A percentile compares a stretch with the other conserved stretches of the same genome.
Conservation (phyloP, 92 coral and sea anemone genomes). For the Parazoanthus atlanticus region DNA sequence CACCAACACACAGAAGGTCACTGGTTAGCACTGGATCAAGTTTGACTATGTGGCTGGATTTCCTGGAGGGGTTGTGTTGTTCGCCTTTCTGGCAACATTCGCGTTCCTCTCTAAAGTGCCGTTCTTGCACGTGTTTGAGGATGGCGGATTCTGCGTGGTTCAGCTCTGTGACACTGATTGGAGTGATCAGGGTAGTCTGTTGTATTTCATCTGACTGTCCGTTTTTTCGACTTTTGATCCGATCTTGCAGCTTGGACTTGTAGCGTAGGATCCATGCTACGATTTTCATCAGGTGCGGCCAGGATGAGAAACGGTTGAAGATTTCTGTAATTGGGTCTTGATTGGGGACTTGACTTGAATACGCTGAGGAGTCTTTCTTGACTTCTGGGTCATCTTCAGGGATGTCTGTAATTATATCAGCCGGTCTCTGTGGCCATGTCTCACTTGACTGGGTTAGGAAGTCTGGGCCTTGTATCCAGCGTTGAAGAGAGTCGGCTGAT, state of each 20-base stretch:
- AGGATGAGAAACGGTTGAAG: conserved; percentile 36
- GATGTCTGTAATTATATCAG: neutral
- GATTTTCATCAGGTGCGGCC: conserved; percentile 40
- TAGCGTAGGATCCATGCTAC: conserved; percentile 52
- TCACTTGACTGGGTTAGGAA: conserved; percentile 25
- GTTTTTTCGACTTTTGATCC: neutral
- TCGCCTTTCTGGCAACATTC: conserved; percentile 13
- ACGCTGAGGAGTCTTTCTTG: conserved; percentile 6
- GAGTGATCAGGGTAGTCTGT: neutral
- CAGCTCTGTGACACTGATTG: conserved; percentile 26
- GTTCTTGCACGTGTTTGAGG: conserved; percentile 19
- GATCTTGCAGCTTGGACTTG: conserved; percentile 16
- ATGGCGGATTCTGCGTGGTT: neutral
- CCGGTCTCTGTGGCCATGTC: neutral
- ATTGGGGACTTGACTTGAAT: too few species aligned
- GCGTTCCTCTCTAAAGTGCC: conserved; percentile 27
- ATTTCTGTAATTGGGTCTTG: neutral
- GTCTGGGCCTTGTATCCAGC: conserved; percentile 43
- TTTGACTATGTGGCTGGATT: neutral
- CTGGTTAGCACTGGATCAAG: neutral
- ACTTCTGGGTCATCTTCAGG: conserved; percentile 39
- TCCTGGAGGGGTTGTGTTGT: neutral
- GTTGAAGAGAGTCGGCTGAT: conserved; percentile 23
- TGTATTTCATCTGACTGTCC: conserved; percentile 1
- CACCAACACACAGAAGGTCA: conserved; percentile 47